Conservation (phyloP, 2,888 invertebrate species). For the Sturmia bella region DNA sequence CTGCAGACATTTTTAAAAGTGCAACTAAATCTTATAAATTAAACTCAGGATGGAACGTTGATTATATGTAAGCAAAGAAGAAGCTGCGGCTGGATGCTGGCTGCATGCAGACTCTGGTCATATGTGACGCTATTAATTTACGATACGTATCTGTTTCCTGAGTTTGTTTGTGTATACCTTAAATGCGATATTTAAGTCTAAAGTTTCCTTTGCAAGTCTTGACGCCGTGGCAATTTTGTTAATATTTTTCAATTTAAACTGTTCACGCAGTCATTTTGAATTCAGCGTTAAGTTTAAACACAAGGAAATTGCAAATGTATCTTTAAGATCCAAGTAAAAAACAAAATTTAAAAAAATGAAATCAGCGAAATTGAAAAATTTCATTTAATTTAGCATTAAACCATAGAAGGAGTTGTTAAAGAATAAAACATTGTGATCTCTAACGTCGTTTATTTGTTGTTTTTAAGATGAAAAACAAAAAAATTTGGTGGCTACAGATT, state of each 20-base stretch:
- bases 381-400: slow-evolving; percentile 76
- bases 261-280: slow-evolving; percentile 76
- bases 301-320: slow-evolving; percentile 59
- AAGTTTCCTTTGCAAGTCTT: slow-evolving; percentile 18
- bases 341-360: slow-evolving; percentile 30
- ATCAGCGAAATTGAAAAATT: slow-evolving; percentile 77
- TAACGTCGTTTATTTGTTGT: slow-evolving; percentile 49
- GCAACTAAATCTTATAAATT: slow-evolving; percentile 35
- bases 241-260: slow-evolving; percentile 78
- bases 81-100: slow-evolving; percentile 35
- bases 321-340: slow-evolving; percentile 32
- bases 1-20: slow-evolving; percentile 34
- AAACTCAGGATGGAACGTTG: slow-evolving; percentile 7
- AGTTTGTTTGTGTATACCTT: slow-evolving; percentile 14
- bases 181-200: slow-evolving; percentile 39
- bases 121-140: slow-evolving; percentile 35
- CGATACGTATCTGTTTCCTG: slow-evolving; percentile 12
- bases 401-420: slow-evolving; percentile 73
- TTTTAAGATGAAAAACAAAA: slow-evolving; percentile 17
- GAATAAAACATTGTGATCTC: slow-evolving; percentile 48
- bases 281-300: slow-evolving; percentile 55
- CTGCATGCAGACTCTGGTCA: slow-evolving; percentile 9
- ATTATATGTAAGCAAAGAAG: slow-evolving; percentile 7
- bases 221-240: slow-evolving; percentile 75
- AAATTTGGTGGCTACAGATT: slow-evolving; percentile 50